phyloP scores from a whole-genome alignment of 2,113 vertebrate genomes.

The Prietella phreatophila region DNA sequence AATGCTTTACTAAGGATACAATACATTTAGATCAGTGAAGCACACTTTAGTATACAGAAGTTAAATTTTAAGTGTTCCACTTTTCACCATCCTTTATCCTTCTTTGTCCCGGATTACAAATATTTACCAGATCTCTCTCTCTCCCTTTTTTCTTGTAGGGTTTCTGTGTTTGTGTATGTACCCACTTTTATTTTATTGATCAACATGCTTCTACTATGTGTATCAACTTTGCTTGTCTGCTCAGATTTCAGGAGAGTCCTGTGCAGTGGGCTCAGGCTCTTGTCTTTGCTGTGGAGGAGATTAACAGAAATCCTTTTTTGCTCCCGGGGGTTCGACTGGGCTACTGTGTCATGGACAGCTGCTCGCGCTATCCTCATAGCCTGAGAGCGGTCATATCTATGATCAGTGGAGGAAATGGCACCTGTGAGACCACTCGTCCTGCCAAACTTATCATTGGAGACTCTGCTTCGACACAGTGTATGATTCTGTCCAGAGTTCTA shows the following conservation, averaged over 20 bases:
- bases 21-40: background rate
- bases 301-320: slow-evolving; percentile 64
- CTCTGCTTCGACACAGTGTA: slow-evolving; percentile 61
- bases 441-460: slow-evolving; percentile 66
- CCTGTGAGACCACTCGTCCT: slow-evolving; percentile 53
- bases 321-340: slow-evolving; percentile 71
- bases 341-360: slow-evolving; percentile 70
- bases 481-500: slow-evolving; percentile 62
- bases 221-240: background rate
- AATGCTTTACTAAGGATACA: no score
- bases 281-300: slow-evolving; percentile 75
- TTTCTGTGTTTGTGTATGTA: background rate
- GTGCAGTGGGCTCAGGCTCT: slow-evolving; percentile 64
- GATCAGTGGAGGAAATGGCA: slow-evolving; percentile 60
- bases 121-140: no score
- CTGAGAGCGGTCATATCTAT: slow-evolving; percentile 60
- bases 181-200: background rate
- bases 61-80: no score
- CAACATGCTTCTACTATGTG: background rate
- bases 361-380: slow-evolving; percentile 60
- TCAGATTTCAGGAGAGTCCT: slow-evolving; percentile 60
- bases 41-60: no score
- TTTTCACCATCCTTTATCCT: no score
- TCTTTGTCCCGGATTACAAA: no score
- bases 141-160: no score